phyloP scores from a whole-genome alignment of 2,888 invertebrate species.

The Pyrrhia umbra region DNA sequence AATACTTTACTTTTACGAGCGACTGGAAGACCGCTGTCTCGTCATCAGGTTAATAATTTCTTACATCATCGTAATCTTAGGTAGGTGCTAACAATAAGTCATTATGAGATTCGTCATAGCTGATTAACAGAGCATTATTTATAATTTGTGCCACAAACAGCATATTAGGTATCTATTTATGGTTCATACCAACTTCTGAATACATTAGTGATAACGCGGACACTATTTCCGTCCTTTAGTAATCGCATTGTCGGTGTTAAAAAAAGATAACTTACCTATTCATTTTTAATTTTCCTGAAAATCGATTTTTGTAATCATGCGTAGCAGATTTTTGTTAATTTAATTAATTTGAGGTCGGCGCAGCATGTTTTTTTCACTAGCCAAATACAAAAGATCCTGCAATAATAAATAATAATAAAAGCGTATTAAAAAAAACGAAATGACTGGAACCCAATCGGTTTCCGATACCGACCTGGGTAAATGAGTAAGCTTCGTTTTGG shows the following conservation, averaged over 20 bases:
- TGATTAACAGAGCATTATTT: slow-evolving; percentile 14
- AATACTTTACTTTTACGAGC: neutral
- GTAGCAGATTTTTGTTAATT: too few relatives aligned
- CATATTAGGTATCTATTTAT: slow-evolving; percentile 5
- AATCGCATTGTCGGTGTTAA: neutral
- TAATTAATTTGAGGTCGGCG: too few relatives aligned
- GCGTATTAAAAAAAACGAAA: too few relatives aligned
- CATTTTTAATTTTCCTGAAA: too few relatives aligned
- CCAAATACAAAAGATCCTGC: too few relatives aligned
- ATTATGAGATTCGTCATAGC: slow-evolving; percentile 34
- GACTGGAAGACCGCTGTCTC: neutral
- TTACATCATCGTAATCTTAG: slow-evolving; percentile 19
- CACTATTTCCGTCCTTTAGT: neutral
- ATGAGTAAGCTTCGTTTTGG: neutral
- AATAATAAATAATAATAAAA: too few relatives aligned
- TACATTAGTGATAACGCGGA: neutral
- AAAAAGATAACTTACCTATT: neutral
- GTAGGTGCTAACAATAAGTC: slow-evolving; percentile 16
- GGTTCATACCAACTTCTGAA: neutral
- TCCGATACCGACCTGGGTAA: neutral
- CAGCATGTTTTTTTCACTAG: too few relatives aligned
- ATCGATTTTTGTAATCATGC: too few relatives aligned
- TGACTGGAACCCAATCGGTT: too few relatives aligned
- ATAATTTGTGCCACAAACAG: slow-evolving; percentile 1
- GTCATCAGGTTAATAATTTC: neutral